Conservation (phyloP, 2,888 invertebrate species). For the Flabesymbios commensalis region DNA sequence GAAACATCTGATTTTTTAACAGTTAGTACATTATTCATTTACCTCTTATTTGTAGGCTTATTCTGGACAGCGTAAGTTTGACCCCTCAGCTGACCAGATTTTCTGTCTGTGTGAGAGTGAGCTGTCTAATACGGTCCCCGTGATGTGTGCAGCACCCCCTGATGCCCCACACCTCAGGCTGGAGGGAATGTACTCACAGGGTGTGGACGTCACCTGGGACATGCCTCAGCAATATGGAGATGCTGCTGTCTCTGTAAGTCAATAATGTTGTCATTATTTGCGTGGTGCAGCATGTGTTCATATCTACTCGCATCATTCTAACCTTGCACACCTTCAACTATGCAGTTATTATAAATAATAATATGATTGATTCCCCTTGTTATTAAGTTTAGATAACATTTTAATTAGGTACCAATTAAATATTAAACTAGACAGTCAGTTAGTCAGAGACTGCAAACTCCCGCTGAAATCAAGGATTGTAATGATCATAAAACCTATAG, state of each 20-base stretch:
- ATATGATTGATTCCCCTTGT: no score
- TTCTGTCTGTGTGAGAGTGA: constrained; percentile 55
- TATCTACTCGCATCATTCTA: no score
- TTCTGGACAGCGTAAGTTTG: constrained; percentile 12
- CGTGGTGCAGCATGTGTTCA: constrained; percentile 26
- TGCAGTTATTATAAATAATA: no score
- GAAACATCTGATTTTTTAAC: no score
- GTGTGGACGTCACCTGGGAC: constrained; percentile 60
- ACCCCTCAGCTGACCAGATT: constrained; percentile 45
- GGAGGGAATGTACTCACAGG: constrained; percentile 56
- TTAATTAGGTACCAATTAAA: no score
- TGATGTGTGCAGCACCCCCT: constrained; percentile 58
- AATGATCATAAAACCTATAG: no score
- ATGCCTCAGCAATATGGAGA: constrained; percentile 59
- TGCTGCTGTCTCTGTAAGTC: constrained; percentile 56
- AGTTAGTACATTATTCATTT: not conserved
- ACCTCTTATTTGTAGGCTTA: constrained; percentile 1
- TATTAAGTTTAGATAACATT: no score
- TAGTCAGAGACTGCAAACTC: no score
- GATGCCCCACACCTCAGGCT: constrained; percentile 56
- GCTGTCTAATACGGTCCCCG: constrained; percentile 53
- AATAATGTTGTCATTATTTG: not conserved
- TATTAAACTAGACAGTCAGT: no score
- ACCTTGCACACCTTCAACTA: no score
- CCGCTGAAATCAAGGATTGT: no score